phyloP scores from a whole-genome alignment of 1,140 invertebrate species.

The Drosophila suzukii region DNA sequence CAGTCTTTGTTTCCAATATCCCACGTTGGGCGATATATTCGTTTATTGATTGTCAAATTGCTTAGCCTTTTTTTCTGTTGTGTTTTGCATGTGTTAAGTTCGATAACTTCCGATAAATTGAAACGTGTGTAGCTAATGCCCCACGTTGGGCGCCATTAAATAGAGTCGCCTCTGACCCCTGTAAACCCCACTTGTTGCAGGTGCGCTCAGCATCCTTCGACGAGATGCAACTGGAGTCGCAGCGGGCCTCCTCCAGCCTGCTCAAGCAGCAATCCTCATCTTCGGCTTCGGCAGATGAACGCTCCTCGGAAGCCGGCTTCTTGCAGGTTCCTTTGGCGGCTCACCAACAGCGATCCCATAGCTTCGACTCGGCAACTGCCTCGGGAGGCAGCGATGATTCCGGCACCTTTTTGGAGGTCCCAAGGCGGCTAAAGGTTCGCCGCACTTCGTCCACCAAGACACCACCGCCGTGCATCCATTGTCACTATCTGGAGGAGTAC shows the following conservation, averaged over 20 bases:
- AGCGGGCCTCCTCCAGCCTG: conserved; percentile 85
- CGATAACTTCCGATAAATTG: background rate
- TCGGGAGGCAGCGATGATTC: conserved; percentile 88
- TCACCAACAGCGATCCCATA: conserved; percentile 88
- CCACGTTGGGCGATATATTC: background rate
- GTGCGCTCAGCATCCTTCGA: conserved; percentile 93
- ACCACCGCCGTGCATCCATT: conserved; percentile 88
- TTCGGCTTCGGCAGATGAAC: conserved; percentile 71
- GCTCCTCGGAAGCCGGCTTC: conserved; percentile 83
- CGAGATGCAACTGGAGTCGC: conserved; percentile 92
- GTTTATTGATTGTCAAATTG: background rate
- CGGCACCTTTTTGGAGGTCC: conserved; percentile 88
- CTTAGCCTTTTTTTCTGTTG: background rate
- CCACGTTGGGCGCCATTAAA: background rate
- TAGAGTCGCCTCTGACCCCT: background rate
- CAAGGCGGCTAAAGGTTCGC: conserved; percentile 87
- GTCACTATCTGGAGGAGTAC: conserved; percentile 88
- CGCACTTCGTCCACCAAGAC: conserved; percentile 86
- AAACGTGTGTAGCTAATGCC: too few species aligned
- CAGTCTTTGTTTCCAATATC: too few species aligned
- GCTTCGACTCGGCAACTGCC: conserved; percentile 89
- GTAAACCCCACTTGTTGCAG: conserved; percentile 60
- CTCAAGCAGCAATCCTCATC: conserved; percentile 84
- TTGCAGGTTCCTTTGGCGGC: conserved; percentile 88
- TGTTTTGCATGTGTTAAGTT: background rate